Evolutionary conservation across 2,888 invertebrate genomes (phyloP).

Genomic region (Cantharis rustica): DNA sequence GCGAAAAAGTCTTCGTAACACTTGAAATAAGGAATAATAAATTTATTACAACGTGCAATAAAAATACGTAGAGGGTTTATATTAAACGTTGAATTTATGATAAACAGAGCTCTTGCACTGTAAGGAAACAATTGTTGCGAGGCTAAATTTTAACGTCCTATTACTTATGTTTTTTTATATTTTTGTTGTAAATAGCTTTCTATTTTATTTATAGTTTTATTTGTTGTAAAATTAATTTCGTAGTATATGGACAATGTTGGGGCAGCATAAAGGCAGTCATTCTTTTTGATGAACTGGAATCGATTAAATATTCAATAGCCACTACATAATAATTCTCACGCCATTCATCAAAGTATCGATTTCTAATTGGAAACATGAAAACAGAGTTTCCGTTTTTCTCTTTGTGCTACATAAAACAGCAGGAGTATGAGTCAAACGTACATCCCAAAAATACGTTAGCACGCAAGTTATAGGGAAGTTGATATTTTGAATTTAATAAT

Average conservation of each 20-base stretch:
- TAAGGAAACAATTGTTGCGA: background rate
- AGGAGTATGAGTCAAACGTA: background rate
- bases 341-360: background rate
- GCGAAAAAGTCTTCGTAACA: background rate
- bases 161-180: background rate
- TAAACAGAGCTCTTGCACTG: background rate
- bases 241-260: background rate
- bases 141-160: background rate
- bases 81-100: background rate
- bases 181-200: background rate
- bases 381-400: background rate
- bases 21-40: background rate
- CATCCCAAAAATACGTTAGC: background rate
- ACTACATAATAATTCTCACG: background rate
- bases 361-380: slow-evolving; percentile 1
- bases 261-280: background rate
- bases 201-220: background rate
- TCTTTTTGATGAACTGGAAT: background rate
- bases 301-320: background rate
- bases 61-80: background rate
- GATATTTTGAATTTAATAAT: background rate
- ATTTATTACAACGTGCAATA: background rate
- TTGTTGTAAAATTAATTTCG: background rate
- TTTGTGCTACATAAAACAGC: background rate
- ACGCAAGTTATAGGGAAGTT: background rate